Evolutionary conservation across 1,140 invertebrate genomes (phyloP).

Genomic region (Polypedilum vanderplanki): DNA sequence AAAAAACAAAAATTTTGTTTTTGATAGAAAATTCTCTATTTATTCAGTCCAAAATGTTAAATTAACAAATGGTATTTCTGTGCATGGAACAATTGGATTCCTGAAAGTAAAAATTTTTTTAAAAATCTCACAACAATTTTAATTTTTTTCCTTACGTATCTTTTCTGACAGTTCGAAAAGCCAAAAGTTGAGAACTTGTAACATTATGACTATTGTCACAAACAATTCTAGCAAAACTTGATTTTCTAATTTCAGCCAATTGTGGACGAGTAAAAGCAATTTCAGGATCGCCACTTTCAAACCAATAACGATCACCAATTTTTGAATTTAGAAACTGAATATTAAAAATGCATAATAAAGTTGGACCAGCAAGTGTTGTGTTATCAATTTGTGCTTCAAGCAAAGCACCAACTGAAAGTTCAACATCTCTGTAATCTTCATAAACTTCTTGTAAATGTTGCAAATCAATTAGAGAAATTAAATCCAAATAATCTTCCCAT

Average conservation of each 20-base stretch:
- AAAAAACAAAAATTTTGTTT: too few species aligned
- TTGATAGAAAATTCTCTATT: too few species aligned
- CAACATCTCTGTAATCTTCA: slow-evolving; percentile 72
- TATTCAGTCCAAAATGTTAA: neutral
- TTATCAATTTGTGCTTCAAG: slow-evolving; percentile 69
- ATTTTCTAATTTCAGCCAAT: slow-evolving; percentile 76
- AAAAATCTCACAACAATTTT: neutral
- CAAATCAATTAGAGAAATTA: slow-evolving; percentile 61
- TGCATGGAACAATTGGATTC: neutral
- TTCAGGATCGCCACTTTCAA: slow-evolving; percentile 60
- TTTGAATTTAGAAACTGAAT: slow-evolving; percentile 82
- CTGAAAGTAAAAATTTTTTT: neutral
- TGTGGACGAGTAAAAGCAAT: slow-evolving; percentile 71
- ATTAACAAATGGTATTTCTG: neutral
- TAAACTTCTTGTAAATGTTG: slow-evolving; percentile 57
- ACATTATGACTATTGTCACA: slow-evolving; percentile 82
- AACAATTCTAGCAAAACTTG: slow-evolving; percentile 70
- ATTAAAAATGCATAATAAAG: slow-evolving; percentile 82
- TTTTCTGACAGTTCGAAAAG: slow-evolving; percentile 42
- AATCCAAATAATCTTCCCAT: slow-evolving; percentile 71
- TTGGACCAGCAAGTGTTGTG: slow-evolving; percentile 72
- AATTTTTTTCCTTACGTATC: neutral
- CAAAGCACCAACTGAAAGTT: slow-evolving; percentile 80
- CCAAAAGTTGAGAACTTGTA: slow-evolving; percentile 61
- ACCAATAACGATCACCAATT: slow-evolving; percentile 78